Evolutionary conservation across 2,888 invertebrate genomes (phyloP), one percentile per base, ranked within the genome.

Genomic region (Brachyopa scutellaris): DNA sequence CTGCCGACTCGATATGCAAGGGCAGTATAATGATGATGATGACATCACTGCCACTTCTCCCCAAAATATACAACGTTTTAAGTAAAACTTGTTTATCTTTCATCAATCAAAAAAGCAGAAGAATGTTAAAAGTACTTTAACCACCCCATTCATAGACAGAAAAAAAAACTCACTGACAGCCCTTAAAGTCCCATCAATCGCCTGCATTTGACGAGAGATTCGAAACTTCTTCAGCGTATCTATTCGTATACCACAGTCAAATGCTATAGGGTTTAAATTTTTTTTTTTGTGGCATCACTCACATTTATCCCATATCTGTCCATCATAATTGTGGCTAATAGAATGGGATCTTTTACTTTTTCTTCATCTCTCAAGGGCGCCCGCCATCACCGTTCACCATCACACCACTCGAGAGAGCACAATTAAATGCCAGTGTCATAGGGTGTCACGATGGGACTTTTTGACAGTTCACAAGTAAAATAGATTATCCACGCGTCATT

Each of bases 261-360:
- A 11, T 45, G 45, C 42, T 31, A 8, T 15, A 23, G 47, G 23
- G 6, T 40, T 29, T 38, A 2, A 4, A 29, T 19, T 74, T 23
- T 31, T 51, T 61, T 23, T 55, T 66, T 19, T 59, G 53, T 47
- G 64, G 59, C 78, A 72, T 78, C 66, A 59, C 33, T 78, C 73
- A 72, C 70, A 61, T 82, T 61, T 72, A 82, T 70, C 82, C 82
- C 82, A 82, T 82, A 82, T 82, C 82, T 82, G 82, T 82, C 82
- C 55, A 82, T 82, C 82, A 70, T 74, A 79, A 82, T 82, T 82
- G 82, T 59, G 55, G 59, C 70, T 77, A 77, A 82, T 70, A 72
- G 77, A 82, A 82, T 77, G 66, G 66, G 74, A n/a, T n/a, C n/a
- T 79, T 61, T 76, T 42, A 15, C 23, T 33, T 49, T 40, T 45